Conservation (phyloP, 2,797 vertebrate species). For the Myotis myotis region DNA sequence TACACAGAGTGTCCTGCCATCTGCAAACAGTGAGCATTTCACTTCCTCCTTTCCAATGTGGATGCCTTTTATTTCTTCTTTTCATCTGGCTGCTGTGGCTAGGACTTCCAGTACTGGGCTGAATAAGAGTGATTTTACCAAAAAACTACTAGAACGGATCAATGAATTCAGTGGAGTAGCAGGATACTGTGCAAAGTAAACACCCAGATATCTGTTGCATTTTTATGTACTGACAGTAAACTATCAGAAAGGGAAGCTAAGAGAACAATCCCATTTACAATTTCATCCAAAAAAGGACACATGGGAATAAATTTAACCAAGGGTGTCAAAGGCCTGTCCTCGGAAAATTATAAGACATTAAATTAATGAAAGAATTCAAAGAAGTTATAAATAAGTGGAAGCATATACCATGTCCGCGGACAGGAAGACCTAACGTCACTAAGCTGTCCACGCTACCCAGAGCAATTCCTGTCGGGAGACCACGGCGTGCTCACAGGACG, state of each 20-base stretch:
- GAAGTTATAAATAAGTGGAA: neutral
- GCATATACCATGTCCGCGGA: neutral
- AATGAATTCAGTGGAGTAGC: too few relatives aligned
- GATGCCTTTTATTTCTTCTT: too few relatives aligned
- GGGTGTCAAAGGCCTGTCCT: too few relatives aligned
- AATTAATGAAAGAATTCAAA: neutral
- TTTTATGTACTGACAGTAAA: neutral
- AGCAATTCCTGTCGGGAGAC: neutral
- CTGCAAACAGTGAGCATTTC: accelerated
- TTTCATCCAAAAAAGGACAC: too few relatives aligned
- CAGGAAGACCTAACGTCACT: neutral
- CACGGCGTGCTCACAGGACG: neutral
- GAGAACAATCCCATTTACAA: too few relatives aligned
- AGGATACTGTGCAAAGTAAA: neutral
- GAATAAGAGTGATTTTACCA: neutral
- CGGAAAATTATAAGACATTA: too few relatives aligned
- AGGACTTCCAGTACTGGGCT: too few relatives aligned
- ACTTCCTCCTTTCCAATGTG: neutral
- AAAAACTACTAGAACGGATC: neutral
- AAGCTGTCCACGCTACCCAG: neutral
- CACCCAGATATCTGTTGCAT: neutral
- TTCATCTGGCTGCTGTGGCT: too few relatives aligned
- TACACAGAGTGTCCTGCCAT: accelerated
- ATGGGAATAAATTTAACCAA: too few relatives aligned
- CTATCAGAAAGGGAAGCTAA: too few relatives aligned